Evolutionary conservation across 2,888 invertebrate species (phyloP), one percentile per base, ranked within the genome.

Genomic region (Metacarcinus magister): DNA sequence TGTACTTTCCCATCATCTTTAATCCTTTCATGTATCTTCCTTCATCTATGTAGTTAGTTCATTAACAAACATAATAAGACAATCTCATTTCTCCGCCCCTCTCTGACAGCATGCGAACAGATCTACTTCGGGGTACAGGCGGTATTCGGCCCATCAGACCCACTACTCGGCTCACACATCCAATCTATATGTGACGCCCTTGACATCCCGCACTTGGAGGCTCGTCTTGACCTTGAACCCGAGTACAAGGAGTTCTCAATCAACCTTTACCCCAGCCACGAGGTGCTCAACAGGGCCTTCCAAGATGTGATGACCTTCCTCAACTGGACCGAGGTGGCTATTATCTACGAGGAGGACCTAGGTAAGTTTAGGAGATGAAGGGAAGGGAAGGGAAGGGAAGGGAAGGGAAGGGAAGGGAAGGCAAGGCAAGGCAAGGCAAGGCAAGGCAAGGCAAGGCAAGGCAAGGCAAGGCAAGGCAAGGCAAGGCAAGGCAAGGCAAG

Each of bases 271-370:
- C 99, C 99, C 92, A 98, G 98, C 97, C 98, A 98, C 97, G 98
- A 98, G 97, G 98, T 98, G 97, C 98, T 99, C 97, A 98, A 98
- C 97, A 97, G 98, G 97, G 99, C 99, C 0, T 99, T 99, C 97
- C 98, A 98, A 96, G 99, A 99, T 97, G 98, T 99, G 97, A 99
- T 99, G 97, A 98, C 98, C 16, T 99, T 99, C 97, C 98, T 99
- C 96, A 99, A 99, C 97, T 99, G 99, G 99, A 99, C 99, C 2
- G 98, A 98, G 97, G 99, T 99, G 97, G 99, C 99, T 0, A 98
- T 99, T 95, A 98, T 99, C 91, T 99, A 99, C 97, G 99, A 99
- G 97, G 99, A 99, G 97, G 99, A 99, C 96, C 95, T 96, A 23
- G 97, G 97, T 96, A 60, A 92, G 94, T 44, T 39, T n/a, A n/a